Conservation (phyloP, 2,797 vertebrate species). For the Clarias laeviceps region DNA sequence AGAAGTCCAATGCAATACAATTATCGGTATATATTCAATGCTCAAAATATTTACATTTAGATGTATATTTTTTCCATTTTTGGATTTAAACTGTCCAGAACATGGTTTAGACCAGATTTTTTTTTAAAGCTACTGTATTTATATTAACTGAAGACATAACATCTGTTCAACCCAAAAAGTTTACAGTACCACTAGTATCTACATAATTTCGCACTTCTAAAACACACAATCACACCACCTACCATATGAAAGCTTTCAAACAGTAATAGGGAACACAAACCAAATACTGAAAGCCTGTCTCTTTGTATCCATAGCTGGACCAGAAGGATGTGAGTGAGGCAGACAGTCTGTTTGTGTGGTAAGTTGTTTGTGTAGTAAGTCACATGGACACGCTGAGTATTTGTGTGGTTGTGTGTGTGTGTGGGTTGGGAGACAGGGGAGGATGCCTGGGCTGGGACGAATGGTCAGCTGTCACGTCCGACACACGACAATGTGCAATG, state of each 20-base stretch:
- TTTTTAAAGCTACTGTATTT: neutral
- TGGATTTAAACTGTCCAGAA: neutral
- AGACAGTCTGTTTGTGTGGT: conserved; percentile 21
- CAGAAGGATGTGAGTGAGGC: neutral
- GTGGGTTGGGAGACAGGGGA: conserved; percentile 11
- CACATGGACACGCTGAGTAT: conserved; percentile 24
- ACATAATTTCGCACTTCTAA: neutral
- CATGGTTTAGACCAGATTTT: neutral
- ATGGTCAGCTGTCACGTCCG: conserved; percentile 73
- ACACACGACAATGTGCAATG: conserved; percentile 59
- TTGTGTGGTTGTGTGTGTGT: conserved; percentile 1
- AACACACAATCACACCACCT: neutral
- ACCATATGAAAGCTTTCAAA: neutral
- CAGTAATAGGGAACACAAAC: neutral
- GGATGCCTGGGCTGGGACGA: conserved; percentile 48
- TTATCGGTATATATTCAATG: too few relatives aligned
- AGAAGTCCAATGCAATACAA: too few relatives aligned
- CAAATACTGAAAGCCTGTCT: neutral
- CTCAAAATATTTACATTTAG: too few relatives aligned
- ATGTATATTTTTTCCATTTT: neutral
- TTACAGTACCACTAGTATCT: too few relatives aligned
- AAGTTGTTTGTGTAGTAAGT: conserved; percentile 19
- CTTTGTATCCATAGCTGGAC: conserved; percentile 2
- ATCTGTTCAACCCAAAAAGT: neutral
- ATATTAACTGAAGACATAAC: neutral